Evolutionary conservation across 1,140 invertebrate species (phyloP), one percentile per base, ranked within the genome.

Genomic region (Heliconius nattereri): DNA sequence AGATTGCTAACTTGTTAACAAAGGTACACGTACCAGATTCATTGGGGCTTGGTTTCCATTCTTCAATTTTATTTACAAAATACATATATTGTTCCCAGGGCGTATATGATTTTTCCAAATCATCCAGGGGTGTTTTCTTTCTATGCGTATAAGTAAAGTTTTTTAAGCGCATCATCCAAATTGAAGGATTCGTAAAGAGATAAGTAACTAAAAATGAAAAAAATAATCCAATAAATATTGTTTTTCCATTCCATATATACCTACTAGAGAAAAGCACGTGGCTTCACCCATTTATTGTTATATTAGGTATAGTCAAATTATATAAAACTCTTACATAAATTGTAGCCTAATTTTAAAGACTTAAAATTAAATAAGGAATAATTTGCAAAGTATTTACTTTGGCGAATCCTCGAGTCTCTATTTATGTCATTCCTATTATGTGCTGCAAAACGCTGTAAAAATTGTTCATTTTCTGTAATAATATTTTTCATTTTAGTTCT

Each of bases 101-200:
- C 60, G 16, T 26, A 29, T 66, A 66, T 7, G 13, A 26, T 66
- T 66, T 66, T 11, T 66, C 11, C 60, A 66, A 66, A 26, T 26
- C 60, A 29, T 29, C 45, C 7, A 66, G 26, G 23, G 60, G 2
- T 29, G 11, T 13, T 66, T 66, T 66, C 60, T 66, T 29, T 29
- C 60, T 66, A 66, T 66, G 60, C 23, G 60, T 66, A 29, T 66
- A 66, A 66, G 60, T 66, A 3, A 66, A 66, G 3, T 66, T 11
- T 66, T 66, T 13, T 66, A 66, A 29, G 0, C 60, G 60, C 60
- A 26, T 29, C 60, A 29, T 66, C 82, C 86, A 85, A 3, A 35
- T 35, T 8, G 83, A 66, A 37, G 49, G 35, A 71, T 89, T 85
- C 1, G 23, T 40, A 76, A 85, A 83, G 23, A 87, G 76, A 5